Percentiles rank a stretch among this genome's conserved stretches.
Conservation (phyloP, 2,113 vertebrate species). For the Callaeas wilsoni region DNA sequence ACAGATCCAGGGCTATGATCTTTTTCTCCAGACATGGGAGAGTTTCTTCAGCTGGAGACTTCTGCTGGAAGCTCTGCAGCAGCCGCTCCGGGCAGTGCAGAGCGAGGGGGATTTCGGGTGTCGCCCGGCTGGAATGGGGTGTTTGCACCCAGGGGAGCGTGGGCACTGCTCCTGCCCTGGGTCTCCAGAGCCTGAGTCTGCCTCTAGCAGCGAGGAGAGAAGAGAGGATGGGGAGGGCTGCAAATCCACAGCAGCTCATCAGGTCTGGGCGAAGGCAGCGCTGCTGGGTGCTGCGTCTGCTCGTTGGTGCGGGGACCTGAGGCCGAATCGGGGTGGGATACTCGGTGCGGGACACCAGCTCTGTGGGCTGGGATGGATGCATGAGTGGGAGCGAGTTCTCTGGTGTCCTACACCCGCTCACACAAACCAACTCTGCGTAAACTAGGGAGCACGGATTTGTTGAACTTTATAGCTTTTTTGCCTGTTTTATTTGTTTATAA, state of each 20-base stretch:
- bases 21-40: background rate
- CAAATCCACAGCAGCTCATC: background rate
- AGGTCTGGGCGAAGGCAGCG: background rate
- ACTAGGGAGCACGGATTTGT: background rate
- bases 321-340: background rate
- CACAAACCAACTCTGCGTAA: background rate
- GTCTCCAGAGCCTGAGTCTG: background rate
- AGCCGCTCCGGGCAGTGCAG: background rate
- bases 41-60: background rate
- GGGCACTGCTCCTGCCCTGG: background rate
- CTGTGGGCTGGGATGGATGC: background rate
- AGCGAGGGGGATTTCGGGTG: background rate
- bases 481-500: background rate
- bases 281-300: background rate
- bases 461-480: background rate
- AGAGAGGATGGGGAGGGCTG: background rate
- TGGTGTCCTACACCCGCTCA: background rate
- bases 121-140: background rate
- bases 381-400: background rate
- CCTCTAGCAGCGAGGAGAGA: background rate
- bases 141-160: background rate
- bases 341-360: background rate
- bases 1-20: background rate
- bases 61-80: background rate
- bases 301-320: too few species aligned